Base-by-base conservation (phyloP, 2,113 vertebrate species). In the Gallinago paraguaiae region DNA sequence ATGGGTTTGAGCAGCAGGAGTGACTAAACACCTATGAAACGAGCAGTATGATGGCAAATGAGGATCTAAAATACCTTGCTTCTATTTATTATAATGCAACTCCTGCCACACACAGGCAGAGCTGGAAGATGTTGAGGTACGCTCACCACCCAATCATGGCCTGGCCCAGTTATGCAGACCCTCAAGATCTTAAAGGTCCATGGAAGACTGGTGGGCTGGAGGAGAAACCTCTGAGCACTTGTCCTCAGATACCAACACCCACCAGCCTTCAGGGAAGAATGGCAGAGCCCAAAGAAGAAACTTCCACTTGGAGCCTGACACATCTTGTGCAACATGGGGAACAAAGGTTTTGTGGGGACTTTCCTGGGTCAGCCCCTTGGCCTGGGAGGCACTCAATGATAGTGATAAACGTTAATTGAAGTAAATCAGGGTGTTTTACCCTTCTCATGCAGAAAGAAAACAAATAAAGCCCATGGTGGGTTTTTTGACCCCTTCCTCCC, bases 401-500 rank as follows among this genome's bases (percentile, higher is more conserved):
- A 33, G 22, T 23, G 23, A 43, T 43, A 63, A 63, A 35, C 14
- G 24, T 0, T 8, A 33, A 37, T 39, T 59, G 23, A 75, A 90
- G 23, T 12, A 53, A 74, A 82, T 27, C 11, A 35, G 15, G 11
- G 6, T 31, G 23, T 25, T 18, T 17, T 61, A 45, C 7, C 5
- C 19, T 6, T 17, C 2, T 63, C 25, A 33, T 30, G 22, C 46
- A 70, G 28, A 57, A 88, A 69, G 30, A 60, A 79, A 70, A 33
- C 14, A 69, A 84, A 74, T 25, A 35, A 70, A 59, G 1, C 0
- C 7, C 9, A 35, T 27, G 14, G 53, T 28, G 41, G 11, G 65
- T 10, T 1, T 63, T 80, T 88, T 35, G 92, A 71, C 8, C 3
- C 4, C 3, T 2, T 2, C 0, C 2, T 37, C 8, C 5, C 24